These are phyloP conservation scores for Drosophila bunnanda DNA, from an alignment of 2,888 invertebrate genomes.

Conservation along the genomic window DNA sequence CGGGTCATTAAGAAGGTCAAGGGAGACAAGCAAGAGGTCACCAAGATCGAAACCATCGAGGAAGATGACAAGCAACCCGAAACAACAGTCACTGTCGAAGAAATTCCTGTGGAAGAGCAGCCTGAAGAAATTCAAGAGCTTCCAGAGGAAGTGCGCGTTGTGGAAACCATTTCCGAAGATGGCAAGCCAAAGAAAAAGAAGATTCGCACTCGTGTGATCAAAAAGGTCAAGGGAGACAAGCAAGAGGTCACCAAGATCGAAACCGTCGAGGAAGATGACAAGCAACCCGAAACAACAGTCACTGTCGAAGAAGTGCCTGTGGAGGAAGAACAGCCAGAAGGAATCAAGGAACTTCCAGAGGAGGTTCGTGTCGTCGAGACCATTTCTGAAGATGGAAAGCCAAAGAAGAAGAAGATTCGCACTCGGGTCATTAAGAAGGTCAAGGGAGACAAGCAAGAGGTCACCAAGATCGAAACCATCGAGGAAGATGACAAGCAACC, in stretches of 20 bases:
- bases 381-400: too few relatives aligned
- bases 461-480: conserved; percentile 60
- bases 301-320: conserved; percentile 47
- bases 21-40: conserved; percentile 64
- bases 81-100: conserved; percentile 49
- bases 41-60: conserved; percentile 62
- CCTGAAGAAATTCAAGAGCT: conserved; percentile 48
- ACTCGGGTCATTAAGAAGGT: conserved; percentile 5
- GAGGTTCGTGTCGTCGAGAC: too few relatives aligned
- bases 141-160: conserved; percentile 2
- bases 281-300: conserved; percentile 57
- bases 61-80: conserved; percentile 66
- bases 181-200: conserved; percentile 53
- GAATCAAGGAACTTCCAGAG: conserved; percentile 48
- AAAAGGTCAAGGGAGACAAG: conserved; percentile 41
- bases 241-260: conserved; percentile 66
- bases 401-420: too few relatives aligned
- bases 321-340: conserved; percentile 44
- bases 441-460: conserved; percentile 54
- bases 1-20: conserved; percentile 59
- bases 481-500: conserved; percentile 69
- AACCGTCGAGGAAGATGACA: conserved; percentile 63
- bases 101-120: conserved; percentile 31
- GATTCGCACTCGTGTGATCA: too few relatives aligned
- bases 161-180: conserved; percentile 57